These are phyloP conservation scores for Halictus quadricinctus DNA, from an alignment of 2,888 invertebrate genomes.

Conservation along the genomic window DNA sequence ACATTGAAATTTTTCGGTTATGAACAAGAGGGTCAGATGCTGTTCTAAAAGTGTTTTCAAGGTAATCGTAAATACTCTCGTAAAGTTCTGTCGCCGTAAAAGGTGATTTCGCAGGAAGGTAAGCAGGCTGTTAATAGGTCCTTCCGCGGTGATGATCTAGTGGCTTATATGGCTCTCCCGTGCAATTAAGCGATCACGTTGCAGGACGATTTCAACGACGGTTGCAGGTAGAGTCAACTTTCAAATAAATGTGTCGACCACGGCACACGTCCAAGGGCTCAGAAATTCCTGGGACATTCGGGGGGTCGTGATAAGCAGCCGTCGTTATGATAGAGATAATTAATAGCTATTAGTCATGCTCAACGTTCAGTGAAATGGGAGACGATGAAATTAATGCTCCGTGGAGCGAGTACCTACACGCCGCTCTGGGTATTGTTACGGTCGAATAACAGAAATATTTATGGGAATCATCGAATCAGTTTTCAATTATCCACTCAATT, in stretches of 20 bases:
- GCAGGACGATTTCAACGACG: neutral
- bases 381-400: conserved; percentile 48
- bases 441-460: conserved; percentile 16
- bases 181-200: neutral
- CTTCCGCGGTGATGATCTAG: neutral
- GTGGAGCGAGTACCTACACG: conserved; percentile 9
- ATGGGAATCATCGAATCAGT: neutral
- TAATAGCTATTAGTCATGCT: conserved; percentile 49
- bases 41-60: no score
- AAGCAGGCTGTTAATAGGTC: neutral
- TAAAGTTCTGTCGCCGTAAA: neutral
- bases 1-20: no score
- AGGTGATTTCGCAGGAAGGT: neutral
- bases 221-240: neutral
- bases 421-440: neutral
- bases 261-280: neutral
- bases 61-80: no score
- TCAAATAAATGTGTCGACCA: neutral
- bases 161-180: neutral
- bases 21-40: no score
- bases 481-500: neutral
- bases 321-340: conserved; percentile 22
- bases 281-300: neutral
- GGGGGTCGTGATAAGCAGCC: conserved; percentile 9
- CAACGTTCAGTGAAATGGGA: conserved; percentile 44